Percentiles rank a stretch among this genome's conserved stretches.
Conservation (phyloP, 2,113 vertebrate genomes). For the Spea bombifrons region DNA sequence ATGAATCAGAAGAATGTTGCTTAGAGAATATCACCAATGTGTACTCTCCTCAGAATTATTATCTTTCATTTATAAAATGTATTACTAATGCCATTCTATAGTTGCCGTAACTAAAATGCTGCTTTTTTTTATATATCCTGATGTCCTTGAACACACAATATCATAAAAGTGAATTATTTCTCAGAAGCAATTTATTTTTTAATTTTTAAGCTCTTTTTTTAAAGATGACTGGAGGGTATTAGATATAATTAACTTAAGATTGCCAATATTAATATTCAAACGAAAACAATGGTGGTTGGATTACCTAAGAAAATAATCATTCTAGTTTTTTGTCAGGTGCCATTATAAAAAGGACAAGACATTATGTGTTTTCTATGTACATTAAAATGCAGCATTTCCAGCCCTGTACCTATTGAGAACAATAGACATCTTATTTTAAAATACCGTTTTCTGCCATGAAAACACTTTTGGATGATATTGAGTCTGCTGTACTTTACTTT, state of each 20-base stretch:
- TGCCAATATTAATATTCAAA: too few relatives aligned
- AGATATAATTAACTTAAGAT: background rate
- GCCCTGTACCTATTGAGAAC: too few relatives aligned
- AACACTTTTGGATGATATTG: too few relatives aligned
- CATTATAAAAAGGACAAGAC: too few relatives aligned
- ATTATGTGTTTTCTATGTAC: too few relatives aligned
- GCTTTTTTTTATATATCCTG: background rate
- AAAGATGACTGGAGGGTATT: slow-evolving; percentile 1
- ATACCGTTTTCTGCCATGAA: too few relatives aligned
- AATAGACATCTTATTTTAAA: too few relatives aligned
- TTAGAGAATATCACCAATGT: background rate
- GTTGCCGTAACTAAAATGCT: background rate
- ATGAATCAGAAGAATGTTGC: background rate
- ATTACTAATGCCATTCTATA: background rate
- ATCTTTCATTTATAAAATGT: background rate
- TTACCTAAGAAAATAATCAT: too few relatives aligned
- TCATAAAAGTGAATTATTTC: background rate
- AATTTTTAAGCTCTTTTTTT: background rate
- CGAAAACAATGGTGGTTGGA: too few relatives aligned
- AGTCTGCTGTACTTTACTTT: too few relatives aligned
- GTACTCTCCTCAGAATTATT: background rate
- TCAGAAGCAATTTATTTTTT: background rate
- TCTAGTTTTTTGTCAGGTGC: too few relatives aligned
- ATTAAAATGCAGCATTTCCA: too few relatives aligned
- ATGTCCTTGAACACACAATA: background rate